Evolutionary conservation across 2,888 invertebrate genomes (phyloP).

Genomic region (Parasteatoda lunata): DNA sequence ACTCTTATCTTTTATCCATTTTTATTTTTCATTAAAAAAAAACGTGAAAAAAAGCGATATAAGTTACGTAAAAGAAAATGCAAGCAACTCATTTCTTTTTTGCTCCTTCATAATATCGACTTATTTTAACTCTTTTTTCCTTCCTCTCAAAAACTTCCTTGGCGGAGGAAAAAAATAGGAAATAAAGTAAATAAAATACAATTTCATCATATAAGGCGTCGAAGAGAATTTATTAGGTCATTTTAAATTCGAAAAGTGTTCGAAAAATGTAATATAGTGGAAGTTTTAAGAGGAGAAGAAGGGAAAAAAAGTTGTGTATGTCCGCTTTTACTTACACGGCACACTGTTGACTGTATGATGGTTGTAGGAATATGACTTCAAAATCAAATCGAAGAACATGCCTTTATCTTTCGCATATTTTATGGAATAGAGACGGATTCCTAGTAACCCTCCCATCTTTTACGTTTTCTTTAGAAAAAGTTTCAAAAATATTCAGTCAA

Average conservation of each 20-base stretch:
- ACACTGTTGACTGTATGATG: background rate
- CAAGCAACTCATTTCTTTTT: no score
- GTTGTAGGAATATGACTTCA: background rate
- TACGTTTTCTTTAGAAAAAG: no score
- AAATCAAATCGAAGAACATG: constrained; percentile 28
- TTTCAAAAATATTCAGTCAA: no score
- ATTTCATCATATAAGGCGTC: constrained; percentile 16
- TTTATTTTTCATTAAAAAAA: no score
- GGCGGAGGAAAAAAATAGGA: background rate
- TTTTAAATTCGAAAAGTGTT: constrained; percentile 48
- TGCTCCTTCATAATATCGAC: background rate
- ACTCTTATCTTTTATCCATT: no score
- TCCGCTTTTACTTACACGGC: background rate
- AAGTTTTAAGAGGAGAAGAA: constrained; percentile 4
- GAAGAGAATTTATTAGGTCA: constrained; percentile 39
- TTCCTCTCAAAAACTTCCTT: no score
- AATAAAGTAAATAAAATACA: background rate
- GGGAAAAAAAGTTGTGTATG: background rate
- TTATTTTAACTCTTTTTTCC: no score
- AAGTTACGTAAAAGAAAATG: no score
- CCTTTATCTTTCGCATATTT: constrained; percentile 22
- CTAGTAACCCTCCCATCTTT: background rate
- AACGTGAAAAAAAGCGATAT: no score
- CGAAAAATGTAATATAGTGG: constrained; percentile 30
- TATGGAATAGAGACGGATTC: constrained; percentile 1